These are phyloP conservation scores for Artemisiospiza belli DNA, from an alignment of 2,113 vertebrate species.

Conservation along the genomic window DNA sequence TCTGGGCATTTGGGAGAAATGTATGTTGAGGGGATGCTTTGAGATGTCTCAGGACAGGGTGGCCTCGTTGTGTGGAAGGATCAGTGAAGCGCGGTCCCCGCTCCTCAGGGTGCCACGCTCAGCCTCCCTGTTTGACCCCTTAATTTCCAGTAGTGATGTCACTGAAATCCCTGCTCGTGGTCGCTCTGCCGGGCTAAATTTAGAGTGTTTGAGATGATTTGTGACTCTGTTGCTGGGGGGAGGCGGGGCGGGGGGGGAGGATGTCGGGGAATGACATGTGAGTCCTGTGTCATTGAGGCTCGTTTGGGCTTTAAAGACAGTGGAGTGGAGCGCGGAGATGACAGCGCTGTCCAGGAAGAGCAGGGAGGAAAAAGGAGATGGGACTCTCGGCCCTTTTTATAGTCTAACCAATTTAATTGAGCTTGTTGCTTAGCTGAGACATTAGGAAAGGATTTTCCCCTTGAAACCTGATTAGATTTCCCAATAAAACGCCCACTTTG, in stretches of 20 bases:
- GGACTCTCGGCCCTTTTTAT: background rate
- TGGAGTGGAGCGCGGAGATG: background rate
- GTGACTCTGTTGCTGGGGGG: conserved; percentile 35
- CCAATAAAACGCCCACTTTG: conserved; percentile 13
- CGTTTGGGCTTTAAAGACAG: background rate
- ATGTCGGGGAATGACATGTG: background rate
- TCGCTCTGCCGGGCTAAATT: background rate
- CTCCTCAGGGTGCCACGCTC: accelerated
- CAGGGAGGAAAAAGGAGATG: background rate
- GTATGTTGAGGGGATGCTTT: background rate
- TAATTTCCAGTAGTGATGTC: background rate
- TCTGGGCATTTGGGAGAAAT: background rate
- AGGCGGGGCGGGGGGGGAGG: background rate
- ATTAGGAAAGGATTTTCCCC: conserved; percentile 49
- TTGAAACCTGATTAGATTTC: conserved; percentile 39
- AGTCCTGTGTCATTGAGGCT: conserved; percentile 2
- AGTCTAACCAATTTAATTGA: background rate
- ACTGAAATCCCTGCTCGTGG: conserved; percentile 5
- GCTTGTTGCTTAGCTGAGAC: background rate
- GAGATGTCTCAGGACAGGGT: background rate
- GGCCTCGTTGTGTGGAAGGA: background rate
- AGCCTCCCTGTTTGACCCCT: background rate
- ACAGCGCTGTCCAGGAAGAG: conserved; percentile 13
- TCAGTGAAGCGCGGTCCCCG: accelerated
- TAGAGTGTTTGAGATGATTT: conserved; percentile 55